Base-by-base conservation (phyloP, 2,113 vertebrate species). In the Propithecus coquereli region DNA sequence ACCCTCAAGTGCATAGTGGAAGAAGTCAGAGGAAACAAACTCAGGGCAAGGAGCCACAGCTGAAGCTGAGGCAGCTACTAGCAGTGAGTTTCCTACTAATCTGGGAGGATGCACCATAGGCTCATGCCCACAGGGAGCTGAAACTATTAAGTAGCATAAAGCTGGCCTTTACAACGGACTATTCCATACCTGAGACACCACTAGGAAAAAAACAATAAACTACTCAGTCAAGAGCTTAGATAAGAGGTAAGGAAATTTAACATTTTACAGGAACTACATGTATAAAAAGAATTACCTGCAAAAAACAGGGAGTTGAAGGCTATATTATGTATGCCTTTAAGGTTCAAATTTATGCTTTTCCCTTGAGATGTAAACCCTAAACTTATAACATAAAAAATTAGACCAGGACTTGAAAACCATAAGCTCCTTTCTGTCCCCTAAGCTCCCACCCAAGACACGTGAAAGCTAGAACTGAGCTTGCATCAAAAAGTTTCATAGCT, bases 391-490 rank as follows among this genome's bases (percentile, higher is more conserved):
- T 47, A 20, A 81, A 32, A 32, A 85, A 59, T 79, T 82, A 87
- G 20, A 4, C 6, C 20, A 25, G 1, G 7, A 37, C 20, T 54
- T 65, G 4, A 50, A 76, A 85, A 89, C n/a, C 30, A 1, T 77
- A 13, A 37, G 8, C 11, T 59, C 13, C 23, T 87, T 34, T 82
- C 43, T 87, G 3, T 71, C 17, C 32, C 17, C 34, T 3, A 59
- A 50, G 5, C 27, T 6, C 0, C 10, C 20, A 20, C 7, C 34
- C 34, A 43, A 5, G 9, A 84, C 37, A 30, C 0, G 18, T 1
- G 43, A 37, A 81, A 70, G 8, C 12, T 45, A 12, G 14, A 63
- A n/a, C 2, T 77, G 87, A 91, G 57, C n/a, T 71, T 59, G 25
- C 17, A 18, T 54, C 25, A 1, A 32, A 61, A 76, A 52, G 6